Evolutionary conservation across 2,113 vertebrate species (phyloP).

Genomic region (Centropus bengalensis): DNA sequence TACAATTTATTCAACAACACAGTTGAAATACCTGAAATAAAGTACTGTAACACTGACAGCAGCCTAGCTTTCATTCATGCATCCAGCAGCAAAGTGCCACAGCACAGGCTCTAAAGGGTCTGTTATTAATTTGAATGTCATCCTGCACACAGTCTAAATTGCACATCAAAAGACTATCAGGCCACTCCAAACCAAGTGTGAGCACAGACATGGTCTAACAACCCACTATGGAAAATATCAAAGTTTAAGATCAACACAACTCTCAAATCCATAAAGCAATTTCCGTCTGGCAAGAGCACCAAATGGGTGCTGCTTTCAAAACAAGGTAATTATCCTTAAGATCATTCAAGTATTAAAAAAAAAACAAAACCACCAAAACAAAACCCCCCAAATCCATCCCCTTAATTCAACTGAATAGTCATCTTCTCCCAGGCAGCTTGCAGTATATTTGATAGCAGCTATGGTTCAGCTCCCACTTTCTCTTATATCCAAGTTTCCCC

Average conservation of each 20-base stretch:
- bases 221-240: background rate
- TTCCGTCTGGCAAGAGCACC: background rate
- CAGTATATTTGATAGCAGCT: background rate
- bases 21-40: fast-evolving
- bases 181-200: fast-evolving
- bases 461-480: background rate
- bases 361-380: too few species aligned
- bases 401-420: background rate
- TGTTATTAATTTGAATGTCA: background rate
- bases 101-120: background rate
- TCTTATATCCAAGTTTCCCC: background rate
- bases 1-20: background rate
- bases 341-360: background rate
- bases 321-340: background rate
- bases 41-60: background rate
- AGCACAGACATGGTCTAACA: background rate
- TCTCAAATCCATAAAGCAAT: background rate
- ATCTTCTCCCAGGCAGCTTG: background rate
- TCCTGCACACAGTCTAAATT: background rate
- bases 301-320: background rate
- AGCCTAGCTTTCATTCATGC: background rate
- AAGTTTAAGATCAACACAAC: background rate
- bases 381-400: background rate
- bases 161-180: too few species aligned
- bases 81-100: background rate